Conservation (phyloP, 2,113 vertebrate species). For the Catharus minimus region DNA sequence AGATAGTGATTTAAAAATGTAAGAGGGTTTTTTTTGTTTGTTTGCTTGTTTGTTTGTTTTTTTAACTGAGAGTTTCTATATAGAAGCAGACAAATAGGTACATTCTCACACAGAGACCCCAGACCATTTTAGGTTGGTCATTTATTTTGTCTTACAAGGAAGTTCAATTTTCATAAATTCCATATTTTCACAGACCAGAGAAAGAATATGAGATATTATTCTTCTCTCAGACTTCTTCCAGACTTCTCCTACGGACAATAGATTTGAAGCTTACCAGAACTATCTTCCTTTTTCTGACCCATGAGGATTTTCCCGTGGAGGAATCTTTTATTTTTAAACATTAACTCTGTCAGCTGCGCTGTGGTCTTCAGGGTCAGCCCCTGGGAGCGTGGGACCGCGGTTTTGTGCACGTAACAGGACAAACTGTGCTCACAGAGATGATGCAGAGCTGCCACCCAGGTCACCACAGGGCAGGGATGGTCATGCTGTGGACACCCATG, state of each 20-base stretch:
- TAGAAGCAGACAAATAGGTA: neutral
- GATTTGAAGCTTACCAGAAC: neutral
- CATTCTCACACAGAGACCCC: neutral
- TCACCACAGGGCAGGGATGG: neutral
- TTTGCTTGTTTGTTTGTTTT: neutral
- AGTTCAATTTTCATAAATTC: neutral
- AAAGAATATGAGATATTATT: neutral
- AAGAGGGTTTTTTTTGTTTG: too few species aligned
- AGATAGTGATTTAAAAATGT: neutral
- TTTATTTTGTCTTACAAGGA: neutral
- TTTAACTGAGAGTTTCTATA: neutral
- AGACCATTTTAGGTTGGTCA: neutral
- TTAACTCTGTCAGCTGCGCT: neutral
- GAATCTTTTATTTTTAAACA: neutral
- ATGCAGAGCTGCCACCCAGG: neutral
- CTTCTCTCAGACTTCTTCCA: neutral
- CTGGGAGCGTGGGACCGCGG: rapidly evolving
- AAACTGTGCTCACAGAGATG: neutral
- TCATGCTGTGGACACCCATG: neutral
- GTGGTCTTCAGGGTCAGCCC: neutral
- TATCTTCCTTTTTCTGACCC: neutral
- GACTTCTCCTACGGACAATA: neutral
- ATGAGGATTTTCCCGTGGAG: neutral
- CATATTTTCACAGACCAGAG: neutral
- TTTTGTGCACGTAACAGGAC: neutral